These are phyloP conservation scores for Pygocentrus nattereri DNA, from an alignment of 2,797 vertebrate species.

Conservation along the genomic window DNA sequence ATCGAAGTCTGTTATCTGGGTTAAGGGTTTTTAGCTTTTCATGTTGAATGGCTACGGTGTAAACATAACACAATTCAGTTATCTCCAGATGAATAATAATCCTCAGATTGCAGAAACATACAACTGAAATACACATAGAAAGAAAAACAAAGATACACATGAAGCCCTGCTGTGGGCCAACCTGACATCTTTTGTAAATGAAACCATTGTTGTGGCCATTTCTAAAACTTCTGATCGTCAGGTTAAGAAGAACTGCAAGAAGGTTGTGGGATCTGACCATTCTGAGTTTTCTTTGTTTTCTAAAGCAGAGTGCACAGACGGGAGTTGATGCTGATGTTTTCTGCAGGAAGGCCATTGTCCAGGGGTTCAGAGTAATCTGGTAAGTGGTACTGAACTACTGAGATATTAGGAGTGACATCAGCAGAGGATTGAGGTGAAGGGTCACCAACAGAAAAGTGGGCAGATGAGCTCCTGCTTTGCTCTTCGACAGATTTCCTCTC, in stretches of 20 bases:
- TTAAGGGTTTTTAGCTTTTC: no score
- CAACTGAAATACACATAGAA: no score
- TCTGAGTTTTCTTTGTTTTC: neutral
- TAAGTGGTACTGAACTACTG: slow-evolving; percentile 30
- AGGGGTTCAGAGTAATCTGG: slow-evolving; percentile 39
- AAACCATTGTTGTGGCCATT: no score
- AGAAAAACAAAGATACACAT: no score
- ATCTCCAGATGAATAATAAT: no score
- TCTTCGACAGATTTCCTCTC: neutral
- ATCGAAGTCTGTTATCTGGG: no score
- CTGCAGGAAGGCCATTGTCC: slow-evolving; percentile 22
- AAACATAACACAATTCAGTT: no score
- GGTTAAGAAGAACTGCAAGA: neutral
- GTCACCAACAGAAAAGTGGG: neutral
- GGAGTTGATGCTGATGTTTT: slow-evolving; percentile 51
- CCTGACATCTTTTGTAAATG: no score
- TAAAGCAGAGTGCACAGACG: slow-evolving; percentile 73
- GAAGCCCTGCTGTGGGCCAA: neutral
- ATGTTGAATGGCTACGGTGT: no score
- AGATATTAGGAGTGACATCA: slow-evolving; percentile 13
- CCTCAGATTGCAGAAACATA: no score
- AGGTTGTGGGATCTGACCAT: neutral
- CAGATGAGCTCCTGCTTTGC: slow-evolving; percentile 15
- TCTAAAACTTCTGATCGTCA: no score
- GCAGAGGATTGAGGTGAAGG: neutral